Conservation (phyloP, 2,797 vertebrate genomes). For the Loriculus beryllinus region DNA sequence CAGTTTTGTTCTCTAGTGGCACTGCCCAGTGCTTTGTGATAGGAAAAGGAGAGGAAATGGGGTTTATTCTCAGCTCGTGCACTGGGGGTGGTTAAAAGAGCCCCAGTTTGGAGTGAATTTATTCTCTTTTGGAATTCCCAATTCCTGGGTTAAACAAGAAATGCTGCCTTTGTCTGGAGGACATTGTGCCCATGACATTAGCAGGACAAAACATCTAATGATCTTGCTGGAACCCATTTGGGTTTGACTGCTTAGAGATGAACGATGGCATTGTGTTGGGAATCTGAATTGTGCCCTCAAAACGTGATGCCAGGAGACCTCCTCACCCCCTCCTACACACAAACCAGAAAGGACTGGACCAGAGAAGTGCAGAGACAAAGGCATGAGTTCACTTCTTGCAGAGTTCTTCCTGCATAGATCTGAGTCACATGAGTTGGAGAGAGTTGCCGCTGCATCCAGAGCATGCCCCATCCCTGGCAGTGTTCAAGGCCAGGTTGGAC, state of each 20-base stretch:
- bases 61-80: background rate
- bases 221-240: background rate
- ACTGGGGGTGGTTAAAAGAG: background rate
- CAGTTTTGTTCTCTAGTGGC: background rate
- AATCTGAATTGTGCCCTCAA: background rate
- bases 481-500: background rate
- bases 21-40: background rate
- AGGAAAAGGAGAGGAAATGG: background rate
- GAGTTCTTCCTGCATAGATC: background rate
- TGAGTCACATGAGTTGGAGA: background rate
- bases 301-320: background rate
- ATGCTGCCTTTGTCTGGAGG: background rate
- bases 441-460: background rate
- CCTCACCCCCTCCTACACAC: background rate
- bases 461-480: background rate
- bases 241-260: constrained; percentile 9
- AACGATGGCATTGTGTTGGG: constrained; percentile 33
- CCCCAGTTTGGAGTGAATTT: background rate
- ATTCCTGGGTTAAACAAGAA: background rate
- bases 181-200: constrained; percentile 26
- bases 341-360: background rate
- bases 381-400: background rate
- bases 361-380: background rate
- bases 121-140: background rate
- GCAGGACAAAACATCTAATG: constrained; percentile 34